Evolutionary conservation across 1,140 invertebrate genomes (phyloP), one percentile per base, ranked within the genome.

Genomic region (Drosophila rufa): DNA sequence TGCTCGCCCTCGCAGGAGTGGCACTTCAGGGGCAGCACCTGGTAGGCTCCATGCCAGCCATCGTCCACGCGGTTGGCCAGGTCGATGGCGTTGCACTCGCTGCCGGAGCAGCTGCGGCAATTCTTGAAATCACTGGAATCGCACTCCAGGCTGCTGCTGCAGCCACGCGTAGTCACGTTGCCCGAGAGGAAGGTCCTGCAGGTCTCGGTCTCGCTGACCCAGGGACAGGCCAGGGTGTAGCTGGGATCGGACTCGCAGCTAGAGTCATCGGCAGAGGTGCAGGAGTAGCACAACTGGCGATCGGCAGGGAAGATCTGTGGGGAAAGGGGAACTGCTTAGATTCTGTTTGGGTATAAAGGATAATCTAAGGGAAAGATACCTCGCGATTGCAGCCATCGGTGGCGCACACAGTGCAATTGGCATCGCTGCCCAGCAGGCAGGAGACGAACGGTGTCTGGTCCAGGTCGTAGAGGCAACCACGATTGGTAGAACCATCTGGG

Each of bases 21-120:
- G 14, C 91, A 92, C 36, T 75, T 79, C 9, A 92, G 50, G 0
- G 91, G 91, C 30, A 92, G 42, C 0, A 47, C 5, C 66, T 92
- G 91, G 80, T 80, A 92, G 6, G 71, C 11, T 0, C 91, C 91
- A 22, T 92, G 91, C 56, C 79, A 75, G 7, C 79, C 82, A 51
- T 91, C 91, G 30, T 91, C 89, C 17, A 47, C 27, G 0, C 73
- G 76, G 40, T 92, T 84, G 19, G 69, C 58, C 65, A 92, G 19
- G 53, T 92, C 89, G 45, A 92, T 92, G 11, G 70, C 57, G 17
- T 92, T 92, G 53, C 91, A 92, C n/a, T 70, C 73, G 58, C 42
- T 89, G 36, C 76, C 85, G 1, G 47, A 51, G 62, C 91, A 92
- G 19, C 47, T 87, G 45, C 89, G 82, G 19, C 91, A 92, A 2